Evolutionary conservation across 2,888 invertebrate genomes (phyloP), one percentile per base, ranked within the genome.

Genomic region (Beris chalybata): DNA sequence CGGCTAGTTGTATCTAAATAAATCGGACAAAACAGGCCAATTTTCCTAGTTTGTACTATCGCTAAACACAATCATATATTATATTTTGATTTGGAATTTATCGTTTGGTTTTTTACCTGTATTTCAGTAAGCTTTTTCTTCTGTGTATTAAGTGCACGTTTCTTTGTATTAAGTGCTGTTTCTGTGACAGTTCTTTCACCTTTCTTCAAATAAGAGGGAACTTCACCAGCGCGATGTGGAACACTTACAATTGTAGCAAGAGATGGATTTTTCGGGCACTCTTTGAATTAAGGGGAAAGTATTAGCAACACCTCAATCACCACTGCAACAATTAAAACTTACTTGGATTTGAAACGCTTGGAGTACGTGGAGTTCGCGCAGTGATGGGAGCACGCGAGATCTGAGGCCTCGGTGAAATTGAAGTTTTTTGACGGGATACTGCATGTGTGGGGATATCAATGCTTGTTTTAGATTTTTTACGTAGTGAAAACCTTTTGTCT

Each of bases 391-490:
- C 47, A 38, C 38, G 9, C 1, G 38, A 38, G 38, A 43, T 13
- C 22, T 43, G 9, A 7, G 30, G 5, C 9, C 44, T 43, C 43
- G 56, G 30, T 44, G 56, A 58, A 9, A 58, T 47, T 58, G 58
- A 58, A 44, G 58, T 45, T 29, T 58, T 58, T 45, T 58, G 58
- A 29, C 58, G 58, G 29, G 58, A 29, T n/a, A 58, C 29, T 15
- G 30, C n/a, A 38, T 12, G 45, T 29, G 45, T 11, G 7, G 45
- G 1, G 11, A 64, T n/a, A 13, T 66, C 66, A 15, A 69, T 6
- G 43, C 32, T 55, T 3, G 69, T 65, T 43, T 65, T 67, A 4
- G 66, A 69, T 65, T 65, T 69, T 43, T 67, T 69, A 30, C 61
- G 54, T 12, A 69, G 7, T 47, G 58, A 31, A 15, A 69, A 69